A percentile compares a stretch with the other conserved stretches of the same genome.
These are phyloP conservation scores for Cyphomyrmex costatus DNA, from an alignment of 1,140 invertebrate genomes.

Conservation along the genomic window DNA sequence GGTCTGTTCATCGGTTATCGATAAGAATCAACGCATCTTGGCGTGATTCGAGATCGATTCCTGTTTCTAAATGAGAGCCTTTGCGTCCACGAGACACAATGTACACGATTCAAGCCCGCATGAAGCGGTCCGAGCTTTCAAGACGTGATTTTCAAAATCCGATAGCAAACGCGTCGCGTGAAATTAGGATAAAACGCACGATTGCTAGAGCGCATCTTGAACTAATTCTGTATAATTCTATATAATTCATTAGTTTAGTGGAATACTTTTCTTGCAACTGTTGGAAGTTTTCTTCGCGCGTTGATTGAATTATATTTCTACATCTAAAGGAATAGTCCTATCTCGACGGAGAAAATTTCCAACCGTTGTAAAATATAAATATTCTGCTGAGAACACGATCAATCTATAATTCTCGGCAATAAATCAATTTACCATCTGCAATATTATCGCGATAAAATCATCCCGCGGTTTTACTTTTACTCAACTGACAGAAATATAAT, in stretches of 20 bases:
- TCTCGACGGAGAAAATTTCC: too few species aligned
- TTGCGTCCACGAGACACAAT: constrained; percentile 3
- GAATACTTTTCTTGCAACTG: too few species aligned
- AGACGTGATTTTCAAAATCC: background rate
- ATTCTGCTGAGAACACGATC: too few species aligned
- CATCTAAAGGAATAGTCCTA: too few species aligned
- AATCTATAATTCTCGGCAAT: background rate
- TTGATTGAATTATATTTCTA: too few species aligned
- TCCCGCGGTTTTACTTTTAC: background rate
- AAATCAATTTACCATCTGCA: background rate
- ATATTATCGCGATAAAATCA: background rate
- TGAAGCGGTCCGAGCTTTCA: constrained; percentile 74
- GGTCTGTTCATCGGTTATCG: constrained; percentile 60
- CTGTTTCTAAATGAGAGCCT: constrained; percentile 27
- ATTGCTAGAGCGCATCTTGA: background rate
- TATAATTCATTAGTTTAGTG: background rate
- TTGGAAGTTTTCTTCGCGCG: too few species aligned
- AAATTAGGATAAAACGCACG: constrained; percentile 13
- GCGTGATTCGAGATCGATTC: constrained; percentile 52
- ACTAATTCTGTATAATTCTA: background rate
- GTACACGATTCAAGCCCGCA: constrained; percentile 68
- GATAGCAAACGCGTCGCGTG: background rate
- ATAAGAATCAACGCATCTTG: constrained; percentile 39
- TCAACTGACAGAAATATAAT: background rate
- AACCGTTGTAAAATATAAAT: too few species aligned